A percentile compares a stretch with the other conserved stretches of the same genome.
These are phyloP conservation scores for Cataglyphis cursor DNA, from an alignment of 2,888 invertebrate species.

Conservation along the genomic window DNA sequence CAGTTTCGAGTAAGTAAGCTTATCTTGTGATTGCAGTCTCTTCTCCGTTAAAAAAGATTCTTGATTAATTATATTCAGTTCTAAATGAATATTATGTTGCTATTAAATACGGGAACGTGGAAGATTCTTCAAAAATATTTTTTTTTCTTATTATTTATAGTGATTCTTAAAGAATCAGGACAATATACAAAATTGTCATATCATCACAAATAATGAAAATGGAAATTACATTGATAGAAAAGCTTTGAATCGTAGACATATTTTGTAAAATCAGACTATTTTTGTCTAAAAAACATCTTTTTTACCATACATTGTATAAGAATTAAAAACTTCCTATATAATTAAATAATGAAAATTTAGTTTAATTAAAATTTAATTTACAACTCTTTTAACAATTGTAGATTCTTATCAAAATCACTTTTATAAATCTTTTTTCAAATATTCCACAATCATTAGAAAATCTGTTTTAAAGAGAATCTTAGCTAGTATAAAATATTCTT, in stretches of 20 bases:
- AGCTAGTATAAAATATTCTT: not conserved
- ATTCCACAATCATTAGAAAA: not conserved
- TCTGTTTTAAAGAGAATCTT: not conserved
- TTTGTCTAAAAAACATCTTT: not conserved
- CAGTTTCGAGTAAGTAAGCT: slow-evolving; percentile 86
- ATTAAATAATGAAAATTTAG: not conserved
- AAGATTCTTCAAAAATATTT: slow-evolving; percentile 68
- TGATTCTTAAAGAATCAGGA: slow-evolving; percentile 4
- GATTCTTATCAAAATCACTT: not conserved
- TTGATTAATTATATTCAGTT: slow-evolving; percentile 78
- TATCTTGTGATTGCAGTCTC: slow-evolving; percentile 85
- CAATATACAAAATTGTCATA: not conserved
- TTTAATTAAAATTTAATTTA: no score
- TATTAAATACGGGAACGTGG: slow-evolving; percentile 75
- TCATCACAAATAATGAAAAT: slow-evolving; percentile 4
- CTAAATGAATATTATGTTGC: slow-evolving; percentile 78
- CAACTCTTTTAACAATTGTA: slow-evolving; percentile 3
- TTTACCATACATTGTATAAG: not conserved
- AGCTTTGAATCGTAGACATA: not conserved
- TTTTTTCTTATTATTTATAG: slow-evolving; percentile 22
- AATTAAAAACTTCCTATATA: not conserved
- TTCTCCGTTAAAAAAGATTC: slow-evolving; percentile 83
- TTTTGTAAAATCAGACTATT: not conserved
- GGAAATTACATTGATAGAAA: not conserved
- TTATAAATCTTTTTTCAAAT: not conserved